These are phyloP conservation scores for Lagocephalus sceleratus DNA, from an alignment of 2,797 vertebrate genomes.

Conservation along the genomic window DNA sequence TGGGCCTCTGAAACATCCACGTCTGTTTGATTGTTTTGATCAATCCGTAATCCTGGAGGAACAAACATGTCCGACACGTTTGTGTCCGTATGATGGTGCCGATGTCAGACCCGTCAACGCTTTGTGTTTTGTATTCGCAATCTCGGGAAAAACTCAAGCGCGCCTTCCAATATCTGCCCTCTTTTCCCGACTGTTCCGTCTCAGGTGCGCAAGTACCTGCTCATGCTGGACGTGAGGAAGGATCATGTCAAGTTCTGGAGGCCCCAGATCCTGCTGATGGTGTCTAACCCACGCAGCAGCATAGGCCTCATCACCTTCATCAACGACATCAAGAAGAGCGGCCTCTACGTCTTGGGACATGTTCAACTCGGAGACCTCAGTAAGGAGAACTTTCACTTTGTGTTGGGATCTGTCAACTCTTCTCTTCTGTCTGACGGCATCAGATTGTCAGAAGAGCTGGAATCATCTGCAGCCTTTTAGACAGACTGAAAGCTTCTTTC, in stretches of 20 bases:
- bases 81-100: too few species aligned
- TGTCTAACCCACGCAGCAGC: conserved; percentile 78
- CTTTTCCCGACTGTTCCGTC: neutral
- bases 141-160: too few species aligned
- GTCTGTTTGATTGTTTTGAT: too few species aligned
- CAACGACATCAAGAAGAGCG: conserved; percentile 86
- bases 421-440: too few species aligned
- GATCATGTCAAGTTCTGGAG: conserved; percentile 87
- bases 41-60: too few species aligned
- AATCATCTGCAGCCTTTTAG: too few species aligned
- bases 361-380: conserved; percentile 80
- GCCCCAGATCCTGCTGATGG: conserved; percentile 83
- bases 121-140: too few species aligned
- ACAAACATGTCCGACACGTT: too few species aligned
- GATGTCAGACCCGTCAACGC: too few species aligned
- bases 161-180: neutral
- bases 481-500: too few species aligned
- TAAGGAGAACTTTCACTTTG: conserved; percentile 51
- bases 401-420: neutral
- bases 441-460: too few species aligned
- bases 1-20: too few species aligned
- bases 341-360: conserved; percentile 82
- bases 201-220: conserved; percentile 82
- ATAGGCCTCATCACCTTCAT: conserved; percentile 80
- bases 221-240: conserved; percentile 83